Base-by-base conservation (phyloP, 2,113 vertebrate genomes). In the Camelus bactrianus region DNA sequence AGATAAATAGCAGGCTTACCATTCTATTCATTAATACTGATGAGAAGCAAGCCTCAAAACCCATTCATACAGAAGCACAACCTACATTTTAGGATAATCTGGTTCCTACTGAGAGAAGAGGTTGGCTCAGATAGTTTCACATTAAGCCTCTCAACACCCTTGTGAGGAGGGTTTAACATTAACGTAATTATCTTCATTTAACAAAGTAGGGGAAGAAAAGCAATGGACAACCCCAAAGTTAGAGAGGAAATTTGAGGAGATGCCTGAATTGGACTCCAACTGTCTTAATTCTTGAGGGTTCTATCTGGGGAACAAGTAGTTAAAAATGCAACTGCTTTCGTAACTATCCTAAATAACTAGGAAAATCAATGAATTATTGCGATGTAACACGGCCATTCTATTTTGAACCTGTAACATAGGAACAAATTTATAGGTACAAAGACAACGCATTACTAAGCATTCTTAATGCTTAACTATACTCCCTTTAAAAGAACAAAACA, bases 1-100 rank as follows among this genome's bases (percentile, higher is more conserved):
- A 95, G 82, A 69, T 64, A 56, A 86, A 87, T 1, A 58, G 69
- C 48, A 83, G 79, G 86, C 75, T 96, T 92, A 92, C 26, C 35
- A 5, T 50, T 85, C 10, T 82, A 58, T 46, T 77, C 13, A 35
- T 22, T 85, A 62, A 89, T 22, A 89, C 35, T 50, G 60, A 5
- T 62, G 56, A 94, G 42, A 75, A 82, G 84, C 86, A 83, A 46
- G 38, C 42, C 13, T 32, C 32, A 67, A 46, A 86, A 64, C 48
- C 24, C 76, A 79, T 22, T 75, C 32, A 42, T 70, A 22, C 7
- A 87, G 92, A 82, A 87, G 30, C 42, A 38, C 2, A 19, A 60
- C 19, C 19, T 32, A 48, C 2, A 42, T 70, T 67, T 73, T 28
- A 85, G 56, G 73, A 30, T n/a, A 20, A 28, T 19, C 8, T 0